Evolutionary conservation across 2,888 invertebrate genomes (phyloP).

Genomic region (Pandemis corylana): DNA sequence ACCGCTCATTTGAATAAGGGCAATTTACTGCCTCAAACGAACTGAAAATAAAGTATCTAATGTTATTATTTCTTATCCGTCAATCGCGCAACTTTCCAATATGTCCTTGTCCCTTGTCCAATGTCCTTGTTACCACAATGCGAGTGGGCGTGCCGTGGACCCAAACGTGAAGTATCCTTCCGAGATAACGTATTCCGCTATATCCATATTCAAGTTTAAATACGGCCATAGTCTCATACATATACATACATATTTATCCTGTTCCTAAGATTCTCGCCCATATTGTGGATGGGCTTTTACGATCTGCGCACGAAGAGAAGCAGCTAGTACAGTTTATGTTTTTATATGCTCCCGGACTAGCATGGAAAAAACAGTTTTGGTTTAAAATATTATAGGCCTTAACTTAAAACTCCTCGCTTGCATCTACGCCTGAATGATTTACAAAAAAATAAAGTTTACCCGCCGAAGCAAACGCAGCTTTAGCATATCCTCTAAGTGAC

Average conservation of each 20-base stretch:
- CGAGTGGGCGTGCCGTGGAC: not conserved
- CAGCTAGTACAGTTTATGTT: no score
- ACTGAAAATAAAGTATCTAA: not conserved
- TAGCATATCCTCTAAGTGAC: no score
- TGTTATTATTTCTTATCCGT: no score
- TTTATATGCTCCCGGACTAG: no score
- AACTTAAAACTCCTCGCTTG: no score
- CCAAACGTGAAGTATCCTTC: constrained; percentile 1
- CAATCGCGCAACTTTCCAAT: not conserved
- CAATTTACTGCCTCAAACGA: not conserved
- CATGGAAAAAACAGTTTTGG: no score
- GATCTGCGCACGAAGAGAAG: no score
- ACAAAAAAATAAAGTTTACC: not conserved
- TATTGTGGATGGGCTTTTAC: no score
- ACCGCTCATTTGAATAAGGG: not conserved
- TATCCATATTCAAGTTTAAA: not conserved
- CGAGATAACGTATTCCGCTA: not conserved
- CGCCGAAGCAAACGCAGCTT: not conserved
- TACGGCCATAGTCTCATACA: not conserved
- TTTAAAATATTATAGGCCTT: no score
- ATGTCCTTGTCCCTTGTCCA: no score
- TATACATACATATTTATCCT: not conserved
- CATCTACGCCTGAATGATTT: no score
- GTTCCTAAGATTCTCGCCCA: no score
- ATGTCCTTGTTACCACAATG: not conserved